Percentiles rank a stretch among this genome's conserved stretches.
phyloP scores from a whole-genome alignment of 1,140 invertebrate genomes.

The Amyelois transitella region DNA sequence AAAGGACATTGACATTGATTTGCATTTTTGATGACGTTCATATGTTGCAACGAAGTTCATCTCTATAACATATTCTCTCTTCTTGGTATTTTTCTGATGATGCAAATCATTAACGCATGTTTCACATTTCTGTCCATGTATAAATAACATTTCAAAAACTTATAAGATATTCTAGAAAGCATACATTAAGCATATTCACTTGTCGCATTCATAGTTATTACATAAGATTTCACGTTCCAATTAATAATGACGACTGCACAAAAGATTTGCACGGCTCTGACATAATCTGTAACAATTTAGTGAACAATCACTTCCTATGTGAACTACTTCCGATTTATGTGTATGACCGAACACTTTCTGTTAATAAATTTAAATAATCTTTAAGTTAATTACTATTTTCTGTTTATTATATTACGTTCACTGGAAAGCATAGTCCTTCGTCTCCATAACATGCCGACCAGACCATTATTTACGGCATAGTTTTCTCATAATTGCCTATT shows the following conservation, averaged over 20 bases:
- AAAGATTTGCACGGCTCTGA: conserved; percentile 18
- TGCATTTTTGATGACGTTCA: no score
- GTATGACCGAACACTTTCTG: not conserved
- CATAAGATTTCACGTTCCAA: conserved; percentile 22
- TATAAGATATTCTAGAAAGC: not conserved
- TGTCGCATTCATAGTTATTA: conserved; percentile 8
- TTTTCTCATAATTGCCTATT: conserved; percentile 2
- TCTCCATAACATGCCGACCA: not conserved
- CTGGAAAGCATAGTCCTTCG: not conserved
- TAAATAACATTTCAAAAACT: not conserved
- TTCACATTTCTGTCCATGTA: no score
- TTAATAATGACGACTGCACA: conserved; percentile 12
- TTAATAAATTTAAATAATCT: no score
- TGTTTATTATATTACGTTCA: not conserved
- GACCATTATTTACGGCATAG: not conserved
- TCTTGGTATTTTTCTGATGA: no score
- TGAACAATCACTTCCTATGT: conserved; percentile 32
- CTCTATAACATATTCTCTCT: no score
- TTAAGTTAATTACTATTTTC: no score
- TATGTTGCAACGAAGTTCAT: no score
- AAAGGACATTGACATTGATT: no score
- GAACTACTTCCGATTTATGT: conserved; percentile 21
- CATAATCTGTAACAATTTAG: conserved; percentile 13
- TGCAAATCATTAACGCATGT: no score
- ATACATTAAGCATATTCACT: not conserved